Conservation (phyloP, 2,113 vertebrate genomes). For the Hyperopisus bebe region DNA sequence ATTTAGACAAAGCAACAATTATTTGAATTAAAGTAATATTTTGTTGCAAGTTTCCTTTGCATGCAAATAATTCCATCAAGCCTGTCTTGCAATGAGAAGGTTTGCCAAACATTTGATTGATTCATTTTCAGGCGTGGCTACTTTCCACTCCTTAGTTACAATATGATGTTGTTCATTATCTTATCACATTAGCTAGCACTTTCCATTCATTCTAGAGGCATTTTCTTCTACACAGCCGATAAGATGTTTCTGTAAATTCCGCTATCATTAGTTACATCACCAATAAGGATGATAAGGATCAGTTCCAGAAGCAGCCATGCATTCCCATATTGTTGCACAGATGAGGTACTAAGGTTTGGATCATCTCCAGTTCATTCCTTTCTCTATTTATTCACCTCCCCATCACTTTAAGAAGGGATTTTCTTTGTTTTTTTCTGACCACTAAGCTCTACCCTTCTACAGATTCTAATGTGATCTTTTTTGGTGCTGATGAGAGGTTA, state of each 20-base stretch:
- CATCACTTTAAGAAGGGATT: neutral
- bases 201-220: neutral
- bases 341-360: neutral
- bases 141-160: neutral
- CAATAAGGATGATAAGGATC: neutral
- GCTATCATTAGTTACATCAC: neutral
- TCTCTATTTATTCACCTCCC: neutral
- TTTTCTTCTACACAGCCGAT: neutral
- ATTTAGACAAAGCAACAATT: neutral
- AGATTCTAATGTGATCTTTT: neutral
- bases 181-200: neutral
- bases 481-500: neutral
- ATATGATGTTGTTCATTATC: neutral
- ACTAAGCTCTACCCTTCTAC: neutral
- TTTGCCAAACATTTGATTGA: neutral
- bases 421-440: neutral
- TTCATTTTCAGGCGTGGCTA: neutral
- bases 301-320: neutral
- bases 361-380: neutral
- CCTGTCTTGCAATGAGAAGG: neutral
- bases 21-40: neutral
- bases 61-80: neutral
- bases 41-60: neutral
- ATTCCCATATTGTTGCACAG: neutral
- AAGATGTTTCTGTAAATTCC: neutral